Percentiles rank a stretch among this genome's conserved stretches.
Conservation (phyloP, 2,113 vertebrate species). For the Planiliza haematocheilus region DNA sequence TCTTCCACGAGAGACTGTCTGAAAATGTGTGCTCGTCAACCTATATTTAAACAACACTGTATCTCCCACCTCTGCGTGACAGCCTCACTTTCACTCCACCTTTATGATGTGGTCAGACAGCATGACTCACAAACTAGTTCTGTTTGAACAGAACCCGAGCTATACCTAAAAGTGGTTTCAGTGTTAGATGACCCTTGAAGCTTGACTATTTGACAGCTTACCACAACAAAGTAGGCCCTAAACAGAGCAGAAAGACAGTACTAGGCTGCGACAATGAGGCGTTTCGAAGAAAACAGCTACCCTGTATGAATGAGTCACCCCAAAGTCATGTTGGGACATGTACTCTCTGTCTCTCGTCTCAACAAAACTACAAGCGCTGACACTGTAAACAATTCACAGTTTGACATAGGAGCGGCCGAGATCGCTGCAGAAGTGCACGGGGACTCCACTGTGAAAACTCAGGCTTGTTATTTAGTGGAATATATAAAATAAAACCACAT, state of each 20-base stretch:
- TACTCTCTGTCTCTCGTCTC: not conserved
- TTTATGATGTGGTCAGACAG: too few species aligned
- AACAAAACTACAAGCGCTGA: not conserved
- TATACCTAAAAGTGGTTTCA: not conserved
- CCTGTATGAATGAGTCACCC: constrained; percentile 8
- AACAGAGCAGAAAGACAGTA: constrained; percentile 3
- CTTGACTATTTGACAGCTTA: constrained; percentile 2
- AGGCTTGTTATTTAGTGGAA: too few species aligned
- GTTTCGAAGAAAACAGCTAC: constrained; percentile 10
- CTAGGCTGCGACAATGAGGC: not conserved
- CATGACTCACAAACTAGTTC: too few species aligned
- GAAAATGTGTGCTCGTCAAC: too few species aligned
- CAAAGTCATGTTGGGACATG: not conserved
- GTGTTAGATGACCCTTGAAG: not conserved
- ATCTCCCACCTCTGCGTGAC: too few species aligned
- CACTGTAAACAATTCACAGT: constrained; percentile 10
- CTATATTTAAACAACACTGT: too few species aligned
- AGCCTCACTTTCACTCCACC: too few species aligned
- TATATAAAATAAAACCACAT: too few species aligned
- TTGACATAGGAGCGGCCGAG: too few species aligned
- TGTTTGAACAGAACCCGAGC: too few species aligned
- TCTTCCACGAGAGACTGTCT: too few species aligned
- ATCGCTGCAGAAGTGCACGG: not conserved
- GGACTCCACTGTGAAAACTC: not conserved
- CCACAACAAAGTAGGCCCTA: not conserved